Percentiles rank a stretch among this genome's conserved stretches.
These are phyloP conservation scores for Acanthosepion pharaonis DNA, from an alignment of 2,888 invertebrate species.

Conservation along the genomic window DNA sequence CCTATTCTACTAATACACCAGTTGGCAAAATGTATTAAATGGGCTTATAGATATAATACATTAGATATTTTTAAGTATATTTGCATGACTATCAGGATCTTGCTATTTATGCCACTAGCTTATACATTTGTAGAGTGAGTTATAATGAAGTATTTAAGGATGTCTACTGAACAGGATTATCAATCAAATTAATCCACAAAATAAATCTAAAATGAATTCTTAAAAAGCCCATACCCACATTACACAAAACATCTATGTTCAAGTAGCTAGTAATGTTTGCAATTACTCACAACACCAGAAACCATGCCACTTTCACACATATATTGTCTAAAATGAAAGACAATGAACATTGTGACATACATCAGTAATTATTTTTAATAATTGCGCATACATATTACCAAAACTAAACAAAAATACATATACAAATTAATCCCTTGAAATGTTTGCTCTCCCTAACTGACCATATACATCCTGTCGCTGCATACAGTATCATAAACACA, in stretches of 20 bases:
- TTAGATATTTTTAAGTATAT: not conserved
- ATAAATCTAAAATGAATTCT: not conserved
- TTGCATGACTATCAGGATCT: not conserved
- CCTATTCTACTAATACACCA: not conserved
- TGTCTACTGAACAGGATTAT: not conserved
- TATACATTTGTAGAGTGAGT: not conserved
- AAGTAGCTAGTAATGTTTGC: not conserved
- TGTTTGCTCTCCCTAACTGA: not conserved
- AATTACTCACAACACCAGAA: not conserved
- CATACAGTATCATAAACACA: not conserved
- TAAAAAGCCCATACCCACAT: not conserved
- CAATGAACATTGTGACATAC: not conserved
- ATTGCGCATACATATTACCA: not conserved
- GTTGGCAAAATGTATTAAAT: not conserved
- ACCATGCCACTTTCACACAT: not conserved
- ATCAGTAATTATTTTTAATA: not conserved
- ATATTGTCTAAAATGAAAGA: not conserved
- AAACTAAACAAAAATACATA: not conserved
- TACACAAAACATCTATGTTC: not conserved
- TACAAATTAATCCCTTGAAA: not conserved
- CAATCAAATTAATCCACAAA: not conserved
- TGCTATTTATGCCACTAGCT: not conserved
- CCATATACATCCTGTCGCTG: constrained; percentile 14
- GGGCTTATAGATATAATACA: not conserved
- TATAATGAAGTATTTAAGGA: not conserved